Base-by-base conservation (phyloP, 2,113 vertebrate species). In the Pipra filicauda region DNA sequence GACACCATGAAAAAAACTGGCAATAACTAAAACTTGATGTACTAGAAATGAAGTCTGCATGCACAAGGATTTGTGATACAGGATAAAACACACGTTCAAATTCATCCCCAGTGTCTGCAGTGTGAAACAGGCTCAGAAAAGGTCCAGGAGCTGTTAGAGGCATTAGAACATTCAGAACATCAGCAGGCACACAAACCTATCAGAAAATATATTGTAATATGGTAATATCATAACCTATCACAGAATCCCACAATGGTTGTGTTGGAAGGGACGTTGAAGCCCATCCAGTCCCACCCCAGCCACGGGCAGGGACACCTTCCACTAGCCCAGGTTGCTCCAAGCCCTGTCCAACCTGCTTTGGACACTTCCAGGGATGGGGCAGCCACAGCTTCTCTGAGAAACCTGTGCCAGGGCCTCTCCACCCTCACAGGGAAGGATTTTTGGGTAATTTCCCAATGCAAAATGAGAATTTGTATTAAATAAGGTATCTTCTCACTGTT, bases 1-100 rank as follows among this genome's bases (percentile, higher is more conserved):
- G 89, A 93, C 66, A 52, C 58, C 28, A 82, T 55, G 91, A 92
- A 85, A 96, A 94, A 85, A 97, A 82, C 33, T 18, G 88, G 78
- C 75, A 91, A 62, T 77, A 93, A 97, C 85, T 87, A 76, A 91
- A 96, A 96, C 81, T 82, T 27, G 78, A 74, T 93, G 96, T 80
- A 80, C 73, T 87, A 89, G 48, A 92, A 87, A 85, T 26, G 35
- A 73, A 73, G 62, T 76, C 83, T 84, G 89, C 16, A 43, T 15
- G 78, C 83, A 74, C 35, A 95, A 59, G 88, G 95, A 95, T 92
- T 92, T 91, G 85, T 91, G 89, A 88, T 67, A 87, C 62, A 75
- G 58, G 91, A 95, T 46, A 74, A 96, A 79, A 96, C 88, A 85
- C 81, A 78, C 2, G 27, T 76, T 95, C 66, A 80, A 51, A 70